phyloP scores from a whole-genome alignment of 2,797 vertebrate genomes.

The Malurus leucopterus region DNA sequence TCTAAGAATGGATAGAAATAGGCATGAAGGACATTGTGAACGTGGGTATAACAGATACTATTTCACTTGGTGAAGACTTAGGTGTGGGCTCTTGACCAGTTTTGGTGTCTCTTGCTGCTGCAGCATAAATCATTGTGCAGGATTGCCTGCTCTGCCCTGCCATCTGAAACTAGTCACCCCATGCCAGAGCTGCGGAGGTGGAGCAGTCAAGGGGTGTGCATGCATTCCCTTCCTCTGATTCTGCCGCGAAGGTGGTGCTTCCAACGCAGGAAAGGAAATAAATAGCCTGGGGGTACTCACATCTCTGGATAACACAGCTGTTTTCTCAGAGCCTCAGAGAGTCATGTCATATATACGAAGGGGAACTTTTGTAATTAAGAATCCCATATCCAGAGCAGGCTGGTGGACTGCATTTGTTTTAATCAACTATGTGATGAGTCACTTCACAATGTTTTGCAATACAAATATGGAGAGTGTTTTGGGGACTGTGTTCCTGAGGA shows the following conservation, averaged over 20 bases:
- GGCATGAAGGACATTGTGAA: background rate
- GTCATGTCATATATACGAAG: background rate
- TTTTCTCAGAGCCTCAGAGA: background rate
- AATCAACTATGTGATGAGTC: background rate
- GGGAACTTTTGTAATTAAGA: background rate
- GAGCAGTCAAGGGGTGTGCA: background rate
- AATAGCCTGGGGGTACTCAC: background rate
- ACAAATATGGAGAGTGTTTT: background rate
- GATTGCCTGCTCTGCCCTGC: background rate
- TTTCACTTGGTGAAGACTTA: background rate
- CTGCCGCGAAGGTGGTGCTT: background rate
- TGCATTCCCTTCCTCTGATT: background rate
- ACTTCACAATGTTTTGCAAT: background rate
- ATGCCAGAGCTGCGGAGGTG: background rate
- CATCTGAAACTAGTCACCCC: background rate
- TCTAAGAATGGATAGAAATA: background rate
- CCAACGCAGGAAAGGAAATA: background rate
- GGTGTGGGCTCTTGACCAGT: background rate
- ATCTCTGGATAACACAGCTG: background rate
- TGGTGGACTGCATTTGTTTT: background rate
- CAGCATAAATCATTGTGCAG: background rate
- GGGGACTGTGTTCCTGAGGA: background rate
- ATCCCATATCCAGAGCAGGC: background rate
- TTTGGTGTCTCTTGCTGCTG: background rate
- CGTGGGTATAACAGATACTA: rapidly evolving